Evolutionary conservation across 2,113 vertebrate genomes (phyloP).

Genomic region (cat (Felis catus)): DNA sequence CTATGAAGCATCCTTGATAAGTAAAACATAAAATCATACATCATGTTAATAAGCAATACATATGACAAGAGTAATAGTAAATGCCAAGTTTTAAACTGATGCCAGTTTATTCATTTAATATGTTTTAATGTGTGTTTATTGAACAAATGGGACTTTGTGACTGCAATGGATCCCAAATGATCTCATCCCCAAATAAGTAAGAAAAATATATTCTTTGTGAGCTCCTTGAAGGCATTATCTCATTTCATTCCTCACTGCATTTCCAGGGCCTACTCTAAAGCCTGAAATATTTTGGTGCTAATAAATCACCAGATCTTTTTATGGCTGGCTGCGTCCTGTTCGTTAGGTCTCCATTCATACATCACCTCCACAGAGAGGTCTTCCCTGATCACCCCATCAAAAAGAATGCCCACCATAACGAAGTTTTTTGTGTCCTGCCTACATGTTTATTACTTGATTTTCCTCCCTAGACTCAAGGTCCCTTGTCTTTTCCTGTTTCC

Average conservation of each 20-base stretch:
- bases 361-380: background rate
- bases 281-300: background rate
- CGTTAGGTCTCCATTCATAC: background rate
- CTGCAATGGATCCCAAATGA: background rate
- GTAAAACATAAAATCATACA: conserved; percentile 47
- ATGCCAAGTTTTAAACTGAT: conserved; percentile 12
- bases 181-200: conserved; percentile 14
- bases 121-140: conserved; percentile 12
- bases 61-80: conserved; percentile 3
- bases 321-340: background rate
- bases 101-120: background rate
- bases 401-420: background rate
- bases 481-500: background rate
- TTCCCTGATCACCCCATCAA: background rate
- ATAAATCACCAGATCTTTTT: background rate
- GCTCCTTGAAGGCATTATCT: background rate
- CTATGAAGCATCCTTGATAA: conserved; percentile 62
- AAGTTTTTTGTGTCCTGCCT: background rate
- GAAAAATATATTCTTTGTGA: background rate
- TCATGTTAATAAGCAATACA: conserved; percentile 54
- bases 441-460: background rate
- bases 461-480: background rate
- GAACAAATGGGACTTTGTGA: background rate
- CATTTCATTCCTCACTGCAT: background rate
- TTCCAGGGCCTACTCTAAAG: background rate